Conservation (phyloP, 1,140 invertebrate species). For the Philopotamus ludificatus region DNA sequence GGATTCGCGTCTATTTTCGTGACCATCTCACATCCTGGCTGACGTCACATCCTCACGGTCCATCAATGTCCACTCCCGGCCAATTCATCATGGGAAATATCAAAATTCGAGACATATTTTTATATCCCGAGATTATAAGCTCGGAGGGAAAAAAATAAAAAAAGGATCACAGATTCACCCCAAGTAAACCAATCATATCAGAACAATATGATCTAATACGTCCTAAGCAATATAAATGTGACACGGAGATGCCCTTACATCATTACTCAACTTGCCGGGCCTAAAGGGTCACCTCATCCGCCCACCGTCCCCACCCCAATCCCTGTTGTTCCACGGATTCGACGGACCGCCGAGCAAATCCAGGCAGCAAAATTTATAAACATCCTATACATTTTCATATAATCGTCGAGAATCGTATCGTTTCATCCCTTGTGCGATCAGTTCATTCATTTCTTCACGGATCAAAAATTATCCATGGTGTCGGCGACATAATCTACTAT, state of each 20-base stretch:
- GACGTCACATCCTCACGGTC: conserved; percentile 34
- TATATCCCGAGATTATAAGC: not conserved
- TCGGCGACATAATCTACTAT: conserved; percentile 19
- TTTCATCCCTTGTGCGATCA: conserved; percentile 5
- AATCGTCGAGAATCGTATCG: not conserved
- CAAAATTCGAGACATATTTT: too few relatives aligned
- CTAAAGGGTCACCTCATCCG: conserved; percentile 15
- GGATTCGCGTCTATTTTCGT: not conserved
- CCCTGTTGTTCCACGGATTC: not conserved
- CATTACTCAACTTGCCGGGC: conserved; percentile 36
- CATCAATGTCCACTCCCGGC: conserved; percentile 28
- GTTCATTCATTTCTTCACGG: conserved; percentile 32
- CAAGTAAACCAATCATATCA: conserved; percentile 40
- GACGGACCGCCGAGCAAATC: not conserved
- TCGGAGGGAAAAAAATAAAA: not conserved
- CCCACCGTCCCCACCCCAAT: conserved; percentile 1
- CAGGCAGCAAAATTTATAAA: not conserved
- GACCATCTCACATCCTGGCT: conserved; percentile 29
- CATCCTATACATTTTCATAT: not conserved
- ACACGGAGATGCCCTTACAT: conserved; percentile 36
- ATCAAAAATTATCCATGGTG: conserved; percentile 36
- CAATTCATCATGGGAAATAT: too few relatives aligned
- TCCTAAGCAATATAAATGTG: conserved; percentile 42
- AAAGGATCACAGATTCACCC: conserved; percentile 7
- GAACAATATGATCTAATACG: conserved; percentile 42